A percentile compares a stretch with the other conserved stretches of the same genome.
Conservation (phyloP, 2,888 invertebrate species). For the Pachymerium ferrugineum region DNA sequence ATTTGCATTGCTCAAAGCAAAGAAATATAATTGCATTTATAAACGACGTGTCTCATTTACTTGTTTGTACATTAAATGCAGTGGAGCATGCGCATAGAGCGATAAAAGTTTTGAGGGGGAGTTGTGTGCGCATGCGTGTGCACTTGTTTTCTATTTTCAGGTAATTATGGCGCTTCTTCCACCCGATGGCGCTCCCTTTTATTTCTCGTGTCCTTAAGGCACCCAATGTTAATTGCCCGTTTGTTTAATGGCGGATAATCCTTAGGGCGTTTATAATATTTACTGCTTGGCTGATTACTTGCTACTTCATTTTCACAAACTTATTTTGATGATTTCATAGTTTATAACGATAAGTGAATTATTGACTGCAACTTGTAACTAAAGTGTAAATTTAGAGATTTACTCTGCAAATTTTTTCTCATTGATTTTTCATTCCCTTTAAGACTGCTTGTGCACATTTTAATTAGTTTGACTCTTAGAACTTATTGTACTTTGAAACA, state of each 20-base stretch:
- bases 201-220: neutral
- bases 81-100: neutral
- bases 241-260: slow-evolving; percentile 8
- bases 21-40: neutral
- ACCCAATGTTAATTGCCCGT: neutral
- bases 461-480: too few relatives aligned
- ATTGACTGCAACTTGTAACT: too few relatives aligned
- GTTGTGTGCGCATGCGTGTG: neutral
- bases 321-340: too few relatives aligned
- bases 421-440: neutral
- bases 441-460: too few relatives aligned
- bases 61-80: neutral
- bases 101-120: neutral
- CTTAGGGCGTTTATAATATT: neutral
- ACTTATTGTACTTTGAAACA: too few relatives aligned
- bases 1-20: neutral
- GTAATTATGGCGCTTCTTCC: slow-evolving; percentile 1
- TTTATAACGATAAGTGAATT: too few relatives aligned
- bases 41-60: too few relatives aligned
- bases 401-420: neutral
- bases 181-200: slow-evolving; percentile 11
- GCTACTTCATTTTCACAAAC: neutral
- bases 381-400: too few relatives aligned
- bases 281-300: neutral
- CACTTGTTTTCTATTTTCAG: slow-evolving; percentile 3